Percentiles rank a stretch among this genome's conserved stretches.
Evolutionary conservation across 2,888 invertebrate species (phyloP).

Genomic region (Microchrysa polita): DNA sequence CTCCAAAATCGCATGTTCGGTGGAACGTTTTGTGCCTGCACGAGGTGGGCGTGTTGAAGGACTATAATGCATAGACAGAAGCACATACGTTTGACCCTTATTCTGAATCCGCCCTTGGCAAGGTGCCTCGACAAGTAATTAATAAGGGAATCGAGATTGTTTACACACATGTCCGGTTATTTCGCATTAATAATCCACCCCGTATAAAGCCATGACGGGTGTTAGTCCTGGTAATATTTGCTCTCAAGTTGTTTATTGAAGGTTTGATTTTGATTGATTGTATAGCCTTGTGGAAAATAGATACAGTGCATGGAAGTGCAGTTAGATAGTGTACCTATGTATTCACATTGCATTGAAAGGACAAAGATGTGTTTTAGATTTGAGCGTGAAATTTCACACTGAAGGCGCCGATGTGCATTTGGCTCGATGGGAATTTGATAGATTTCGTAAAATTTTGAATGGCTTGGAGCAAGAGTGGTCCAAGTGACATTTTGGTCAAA

Average conservation of each 20-base stretch:
- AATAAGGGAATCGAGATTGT: constrained; percentile 56
- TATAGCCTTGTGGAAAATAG: neutral
- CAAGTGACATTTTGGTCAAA: no score
- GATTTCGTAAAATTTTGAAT: no score
- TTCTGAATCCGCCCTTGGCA: constrained; percentile 53
- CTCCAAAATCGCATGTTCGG: neutral
- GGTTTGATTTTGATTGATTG: constrained; percentile 48
- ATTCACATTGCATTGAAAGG: no score
- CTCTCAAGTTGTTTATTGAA: constrained; percentile 46
- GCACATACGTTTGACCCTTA: constrained; percentile 43
- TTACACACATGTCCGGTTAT: constrained; percentile 56
- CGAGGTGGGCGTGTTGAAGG: no score
- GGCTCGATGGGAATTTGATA: no score
- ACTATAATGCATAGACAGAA: constrained; percentile 14
- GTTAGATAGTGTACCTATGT: no score
- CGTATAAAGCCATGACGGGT: constrained; percentile 45
- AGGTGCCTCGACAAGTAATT: constrained; percentile 56
- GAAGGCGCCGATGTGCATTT: no score
- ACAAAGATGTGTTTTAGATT: no score
- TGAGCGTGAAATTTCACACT: no score
- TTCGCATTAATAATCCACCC: constrained; percentile 55
- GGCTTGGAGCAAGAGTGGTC: no score
- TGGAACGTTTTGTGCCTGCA: neutral
- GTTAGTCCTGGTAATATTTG: constrained; percentile 44
- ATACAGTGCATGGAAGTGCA: no score